These are phyloP conservation scores for Frankliniella intonsa DNA, from an alignment of 2,888 invertebrate species.

Conservation along the genomic window DNA sequence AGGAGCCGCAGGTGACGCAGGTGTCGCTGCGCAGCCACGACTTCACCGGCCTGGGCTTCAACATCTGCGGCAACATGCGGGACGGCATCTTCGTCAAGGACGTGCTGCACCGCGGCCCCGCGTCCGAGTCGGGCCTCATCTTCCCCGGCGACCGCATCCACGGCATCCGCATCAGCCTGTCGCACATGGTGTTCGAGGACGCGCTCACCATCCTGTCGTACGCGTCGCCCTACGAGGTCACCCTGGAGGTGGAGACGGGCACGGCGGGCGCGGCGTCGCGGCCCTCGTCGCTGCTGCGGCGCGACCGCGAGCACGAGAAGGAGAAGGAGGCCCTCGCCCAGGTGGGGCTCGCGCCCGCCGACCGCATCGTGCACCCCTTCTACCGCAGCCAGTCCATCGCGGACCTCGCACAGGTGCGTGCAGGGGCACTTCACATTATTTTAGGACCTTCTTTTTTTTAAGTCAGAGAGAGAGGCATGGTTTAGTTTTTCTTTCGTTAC, in stretches of 20 bases:
- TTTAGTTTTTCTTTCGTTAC: neutral
- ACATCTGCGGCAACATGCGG: conserved; percentile 83
- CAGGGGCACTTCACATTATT: neutral
- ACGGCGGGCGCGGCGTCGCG: conserved; percentile 43
- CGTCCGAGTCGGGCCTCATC: conserved; percentile 75
- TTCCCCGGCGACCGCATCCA: conserved; percentile 82
- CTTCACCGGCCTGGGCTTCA: conserved; percentile 82
- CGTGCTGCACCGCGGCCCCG: conserved; percentile 79
- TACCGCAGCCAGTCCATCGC: conserved; percentile 73
- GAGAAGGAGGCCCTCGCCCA: conserved; percentile 19
- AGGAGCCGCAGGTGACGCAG: conserved; percentile 57
- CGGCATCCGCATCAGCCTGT: conserved; percentile 79
- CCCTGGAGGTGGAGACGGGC: conserved; percentile 66
- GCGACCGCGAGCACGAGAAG: conserved; percentile 44
- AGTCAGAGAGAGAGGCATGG: neutral
- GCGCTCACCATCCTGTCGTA: conserved; percentile 84
- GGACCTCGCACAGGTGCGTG: conserved; percentile 61
- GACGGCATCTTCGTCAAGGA: conserved; percentile 87
- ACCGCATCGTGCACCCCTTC: conserved; percentile 67
- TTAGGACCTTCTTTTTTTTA: too few species aligned
- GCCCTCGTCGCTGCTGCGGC: conserved; percentile 47
- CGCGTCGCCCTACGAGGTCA: conserved; percentile 85
- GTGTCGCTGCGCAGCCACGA: conserved; percentile 79
- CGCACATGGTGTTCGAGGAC: conserved; percentile 85
- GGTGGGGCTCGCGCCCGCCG: conserved; percentile 47